Conservation (phyloP, 2,797 vertebrate genomes). For the Poecile montanus region DNA sequence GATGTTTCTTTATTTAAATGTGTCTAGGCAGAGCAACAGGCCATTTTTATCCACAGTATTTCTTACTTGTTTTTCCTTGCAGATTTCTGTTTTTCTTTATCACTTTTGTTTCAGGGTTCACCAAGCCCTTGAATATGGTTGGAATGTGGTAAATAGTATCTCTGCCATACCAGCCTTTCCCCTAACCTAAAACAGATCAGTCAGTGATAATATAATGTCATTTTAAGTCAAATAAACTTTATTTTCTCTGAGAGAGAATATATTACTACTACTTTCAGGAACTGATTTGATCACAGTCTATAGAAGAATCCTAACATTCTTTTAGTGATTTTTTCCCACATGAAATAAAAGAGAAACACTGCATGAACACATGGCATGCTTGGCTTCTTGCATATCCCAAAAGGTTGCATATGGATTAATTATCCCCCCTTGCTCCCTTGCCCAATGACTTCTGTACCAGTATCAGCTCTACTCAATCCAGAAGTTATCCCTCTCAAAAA, state of each 20-base stretch:
- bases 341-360: not conserved
- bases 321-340: not conserved
- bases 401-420: not conserved
- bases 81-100: not conserved
- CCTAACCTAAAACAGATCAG: not conserved
- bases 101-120: not conserved
- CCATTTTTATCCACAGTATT: rapidly evolving
- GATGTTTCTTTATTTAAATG: not conserved
- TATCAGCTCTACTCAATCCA: not conserved
- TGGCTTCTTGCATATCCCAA: not conserved
- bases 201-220: not conserved
- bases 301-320: not conserved
- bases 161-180: not conserved
- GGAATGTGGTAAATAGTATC: not conserved
- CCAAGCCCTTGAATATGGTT: not conserved
- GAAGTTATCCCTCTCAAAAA: not conserved
- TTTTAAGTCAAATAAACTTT: not conserved
- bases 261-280: not conserved
- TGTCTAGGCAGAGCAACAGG: not conserved
- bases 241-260: not conserved
- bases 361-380: not conserved
- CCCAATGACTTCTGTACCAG: not conserved
- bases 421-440: rapidly evolving
- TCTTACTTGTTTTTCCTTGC: not conserved
- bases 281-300: not conserved